Evolutionary conservation across 2,888 invertebrate genomes (phyloP).

Genomic region (Catocala sponsa): DNA sequence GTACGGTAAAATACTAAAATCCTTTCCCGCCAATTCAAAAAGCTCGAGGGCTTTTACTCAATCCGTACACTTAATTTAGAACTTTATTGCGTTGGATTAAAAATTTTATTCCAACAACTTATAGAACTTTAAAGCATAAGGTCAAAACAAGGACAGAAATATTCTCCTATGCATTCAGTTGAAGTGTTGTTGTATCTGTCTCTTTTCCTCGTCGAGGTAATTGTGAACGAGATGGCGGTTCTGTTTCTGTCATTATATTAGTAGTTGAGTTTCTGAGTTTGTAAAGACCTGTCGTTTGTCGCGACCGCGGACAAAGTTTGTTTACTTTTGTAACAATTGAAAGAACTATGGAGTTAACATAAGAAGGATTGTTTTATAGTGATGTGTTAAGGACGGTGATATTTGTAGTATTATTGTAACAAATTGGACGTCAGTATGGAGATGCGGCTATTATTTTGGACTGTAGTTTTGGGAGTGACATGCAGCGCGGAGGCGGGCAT

Average conservation of each 20-base stretch:
- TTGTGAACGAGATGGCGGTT: conserved; percentile 23
- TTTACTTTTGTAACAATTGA: conserved; percentile 59
- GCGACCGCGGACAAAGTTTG: conserved; percentile 54
- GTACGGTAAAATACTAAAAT: conserved; percentile 48
- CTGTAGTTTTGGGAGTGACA: conserved; percentile 75
- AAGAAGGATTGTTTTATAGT: conserved; percentile 48
- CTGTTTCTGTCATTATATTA: conserved; percentile 53
- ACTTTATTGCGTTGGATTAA: rapidly evolving
- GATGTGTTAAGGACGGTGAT: conserved; percentile 61
- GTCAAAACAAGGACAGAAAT: conserved; percentile 41
- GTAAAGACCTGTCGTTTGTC: conserved; percentile 46
- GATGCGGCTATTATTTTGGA: conserved; percentile 72
- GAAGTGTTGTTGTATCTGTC: conserved; percentile 60
- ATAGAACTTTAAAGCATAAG: background rate
- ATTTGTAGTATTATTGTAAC: conserved; percentile 41
- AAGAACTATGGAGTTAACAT: conserved; percentile 43
- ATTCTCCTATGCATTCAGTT: conserved; percentile 42
- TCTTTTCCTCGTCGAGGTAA: conserved; percentile 57
- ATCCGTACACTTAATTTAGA: conserved; percentile 22
- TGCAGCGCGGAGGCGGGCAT: conserved; percentile 85
- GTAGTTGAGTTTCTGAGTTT: conserved; percentile 67
- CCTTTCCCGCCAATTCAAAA: conserved; percentile 74
- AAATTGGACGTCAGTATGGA: conserved; percentile 66
- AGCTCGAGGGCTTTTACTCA: conserved; percentile 43
- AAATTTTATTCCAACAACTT: conserved; percentile 17